Conservation (phyloP, 1,140 invertebrate species). For the Megalonaias nervosa region DNA sequence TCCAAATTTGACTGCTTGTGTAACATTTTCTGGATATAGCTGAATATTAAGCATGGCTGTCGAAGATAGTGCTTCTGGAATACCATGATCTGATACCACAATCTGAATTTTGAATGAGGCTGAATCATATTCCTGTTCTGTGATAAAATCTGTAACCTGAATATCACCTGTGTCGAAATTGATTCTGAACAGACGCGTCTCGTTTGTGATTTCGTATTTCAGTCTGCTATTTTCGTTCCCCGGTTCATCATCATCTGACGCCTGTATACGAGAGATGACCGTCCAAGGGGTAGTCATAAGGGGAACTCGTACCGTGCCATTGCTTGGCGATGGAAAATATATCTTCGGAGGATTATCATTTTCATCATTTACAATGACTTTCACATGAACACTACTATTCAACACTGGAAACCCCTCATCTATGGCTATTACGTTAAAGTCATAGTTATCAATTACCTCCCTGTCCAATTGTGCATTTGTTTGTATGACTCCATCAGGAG, state of each 20-base stretch:
- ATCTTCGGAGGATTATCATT: conserved; percentile 34
- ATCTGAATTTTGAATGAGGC: conserved; percentile 14
- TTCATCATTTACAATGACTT: conserved; percentile 78
- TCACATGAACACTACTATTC: conserved; percentile 81
- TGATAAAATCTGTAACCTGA: conserved; percentile 26
- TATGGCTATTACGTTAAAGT: conserved; percentile 78
- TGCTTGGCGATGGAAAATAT: conserved; percentile 18
- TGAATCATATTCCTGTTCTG: conserved; percentile 7
- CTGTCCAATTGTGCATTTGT: conserved; percentile 78
- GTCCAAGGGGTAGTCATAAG: conserved; percentile 7
- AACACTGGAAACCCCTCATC: conserved; percentile 39
- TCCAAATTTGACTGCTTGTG: not conserved
- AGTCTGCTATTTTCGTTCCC: conserved; percentile 27
- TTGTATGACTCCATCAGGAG: conserved; percentile 28
- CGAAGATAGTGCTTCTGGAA: conserved; percentile 1
- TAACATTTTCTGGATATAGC: conserved; percentile 21
- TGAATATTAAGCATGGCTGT: conserved; percentile 8
- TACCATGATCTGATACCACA: conserved; percentile 26
- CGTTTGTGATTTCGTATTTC: conserved; percentile 18
- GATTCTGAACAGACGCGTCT: conserved; percentile 19
- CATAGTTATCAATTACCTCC: conserved; percentile 81
- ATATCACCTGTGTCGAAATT: conserved; percentile 33
- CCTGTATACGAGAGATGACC: conserved; percentile 9
- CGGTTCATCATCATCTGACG: conserved; percentile 23
- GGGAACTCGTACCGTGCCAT: conserved; percentile 11